Conservation (phyloP, 2,888 invertebrate species). For the Chalcis sispes region DNA sequence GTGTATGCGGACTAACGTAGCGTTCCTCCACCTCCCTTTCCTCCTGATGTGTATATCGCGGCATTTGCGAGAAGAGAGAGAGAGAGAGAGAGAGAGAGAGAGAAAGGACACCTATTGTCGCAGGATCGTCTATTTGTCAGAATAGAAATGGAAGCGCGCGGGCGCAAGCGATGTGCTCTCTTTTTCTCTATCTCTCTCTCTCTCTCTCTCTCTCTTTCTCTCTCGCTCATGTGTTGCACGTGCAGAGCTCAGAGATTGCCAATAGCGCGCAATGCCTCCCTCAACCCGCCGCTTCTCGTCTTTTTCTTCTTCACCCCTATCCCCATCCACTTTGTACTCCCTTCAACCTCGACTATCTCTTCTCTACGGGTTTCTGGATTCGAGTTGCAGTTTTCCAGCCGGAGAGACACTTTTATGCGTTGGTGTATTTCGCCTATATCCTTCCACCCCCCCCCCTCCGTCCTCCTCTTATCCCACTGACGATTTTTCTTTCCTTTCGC, state of each 20-base stretch:
- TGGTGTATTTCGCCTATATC: neutral
- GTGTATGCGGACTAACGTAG: slow-evolving; percentile 63
- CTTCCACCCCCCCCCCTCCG: too few relatives aligned
- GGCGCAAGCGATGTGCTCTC: too few relatives aligned
- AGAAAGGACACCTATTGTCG: slow-evolving; percentile 65
- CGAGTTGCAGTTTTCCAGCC: slow-evolving; percentile 53
- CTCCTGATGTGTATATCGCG: slow-evolving; percentile 65
- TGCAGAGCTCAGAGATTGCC: slow-evolving; percentile 60
- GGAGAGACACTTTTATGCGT: slow-evolving; percentile 25
- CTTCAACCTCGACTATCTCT: neutral
- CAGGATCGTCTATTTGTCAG: slow-evolving; percentile 65
- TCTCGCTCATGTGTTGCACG: slow-evolving; percentile 26
- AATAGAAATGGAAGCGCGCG: slow-evolving; percentile 61
- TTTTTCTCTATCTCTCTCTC: neutral
- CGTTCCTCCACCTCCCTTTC: slow-evolving; percentile 41
- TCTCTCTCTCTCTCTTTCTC: slow-evolving; percentile 4
- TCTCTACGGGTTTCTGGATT: neutral
- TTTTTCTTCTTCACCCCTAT: slow-evolving; percentile 14
- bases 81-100: slow-evolving; percentile 33
- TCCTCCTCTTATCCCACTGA: too few relatives aligned
- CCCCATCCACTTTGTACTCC: neutral
- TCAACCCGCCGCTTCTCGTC: slow-evolving; percentile 19
- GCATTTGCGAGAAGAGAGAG: too few relatives aligned
- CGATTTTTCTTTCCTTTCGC: too few relatives aligned
- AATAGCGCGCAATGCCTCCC: slow-evolving; percentile 51